Evolutionary conservation across 1,140 invertebrate genomes (phyloP), one percentile per base, ranked within the genome.

Genomic region (Meloidogyne chitwoodi): DNA sequence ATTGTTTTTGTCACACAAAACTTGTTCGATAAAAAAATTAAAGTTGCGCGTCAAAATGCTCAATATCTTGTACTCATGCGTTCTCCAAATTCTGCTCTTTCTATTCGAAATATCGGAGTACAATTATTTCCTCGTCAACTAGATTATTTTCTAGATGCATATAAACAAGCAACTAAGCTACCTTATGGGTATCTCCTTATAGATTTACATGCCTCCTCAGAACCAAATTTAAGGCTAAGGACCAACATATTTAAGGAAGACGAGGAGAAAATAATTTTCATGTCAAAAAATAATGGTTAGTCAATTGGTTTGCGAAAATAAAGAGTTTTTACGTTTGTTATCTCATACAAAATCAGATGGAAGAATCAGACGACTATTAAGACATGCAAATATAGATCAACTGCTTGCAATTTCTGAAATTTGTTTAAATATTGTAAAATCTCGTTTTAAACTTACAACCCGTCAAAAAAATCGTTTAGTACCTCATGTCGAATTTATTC

Each of bases 41-140:
- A n/a, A n/a, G n/a, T n/a, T n/a, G n/a, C n/a, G n/a, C n/a, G n/a
- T n/a, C n/a, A n/a, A n/a, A 73, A 73, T 66, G 63, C 48, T 11
- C 70, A 73, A 68, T 73, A 73, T 29, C 10, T 73, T 26, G 63
- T 73, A 10, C 63, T 73, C 5, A 73, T 73, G 70, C 70, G 70
- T 24, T n/a, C 70, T 14, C 70, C 70, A 24, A 73, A 73, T 27
- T 61, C 70, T 22, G 70, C 56, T 2, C 63, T 73, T 1, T 31
- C 26, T 69, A 27, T 73, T 2, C 10, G 70, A 10, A 73, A 61
- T 22, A 24, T 73, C 4, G 70, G 70, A 22, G 63, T 61, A 62
- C 70, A 73, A 68, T 14, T 73, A 26, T 73, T 73, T 68, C 70
- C 70, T 11, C 27, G 70, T 2, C 34, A 68, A 14, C 27, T 73